Conservation (phyloP, 2,113 vertebrate species). For the Zosterops hypoxanthus region DNA sequence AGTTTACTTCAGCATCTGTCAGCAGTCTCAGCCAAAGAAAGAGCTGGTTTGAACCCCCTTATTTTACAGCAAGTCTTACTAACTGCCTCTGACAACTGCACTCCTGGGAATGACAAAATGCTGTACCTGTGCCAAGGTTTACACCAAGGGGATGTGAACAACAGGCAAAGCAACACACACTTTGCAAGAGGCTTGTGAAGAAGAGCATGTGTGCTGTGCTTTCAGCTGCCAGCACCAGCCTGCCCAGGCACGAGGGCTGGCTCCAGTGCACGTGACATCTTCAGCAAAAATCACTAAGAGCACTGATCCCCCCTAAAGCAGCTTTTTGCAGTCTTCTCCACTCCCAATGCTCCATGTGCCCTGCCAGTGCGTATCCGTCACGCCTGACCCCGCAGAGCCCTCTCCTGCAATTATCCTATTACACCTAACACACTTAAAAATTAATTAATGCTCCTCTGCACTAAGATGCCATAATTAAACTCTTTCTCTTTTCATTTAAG, state of each 20-base stretch:
- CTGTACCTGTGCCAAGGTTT: not conserved
- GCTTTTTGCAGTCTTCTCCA: not conserved
- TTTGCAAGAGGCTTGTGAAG: not conserved
- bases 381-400: fast-evolving
- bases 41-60: not conserved
- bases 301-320: fast-evolving
- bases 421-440: not conserved
- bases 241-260: fast-evolving
- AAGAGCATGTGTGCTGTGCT: fast-evolving
- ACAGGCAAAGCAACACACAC: not conserved
- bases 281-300: not conserved
- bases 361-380: not conserved
- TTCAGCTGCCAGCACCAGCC: not conserved
- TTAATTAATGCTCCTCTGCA: not conserved
- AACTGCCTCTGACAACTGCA: not conserved
- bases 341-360: fast-evolving
- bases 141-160: not conserved
- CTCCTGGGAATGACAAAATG: not conserved
- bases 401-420: conserved; percentile 10
- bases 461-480: not conserved
- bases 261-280: fast-evolving
- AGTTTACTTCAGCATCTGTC: not conserved
- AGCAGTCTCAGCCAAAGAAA: not conserved
- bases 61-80: not conserved
- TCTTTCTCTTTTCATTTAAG: not conserved